Evolutionary conservation across 1,140 invertebrate genomes (phyloP), one percentile per base, ranked within the genome.

Genomic region (Magallana ariakensis): DNA sequence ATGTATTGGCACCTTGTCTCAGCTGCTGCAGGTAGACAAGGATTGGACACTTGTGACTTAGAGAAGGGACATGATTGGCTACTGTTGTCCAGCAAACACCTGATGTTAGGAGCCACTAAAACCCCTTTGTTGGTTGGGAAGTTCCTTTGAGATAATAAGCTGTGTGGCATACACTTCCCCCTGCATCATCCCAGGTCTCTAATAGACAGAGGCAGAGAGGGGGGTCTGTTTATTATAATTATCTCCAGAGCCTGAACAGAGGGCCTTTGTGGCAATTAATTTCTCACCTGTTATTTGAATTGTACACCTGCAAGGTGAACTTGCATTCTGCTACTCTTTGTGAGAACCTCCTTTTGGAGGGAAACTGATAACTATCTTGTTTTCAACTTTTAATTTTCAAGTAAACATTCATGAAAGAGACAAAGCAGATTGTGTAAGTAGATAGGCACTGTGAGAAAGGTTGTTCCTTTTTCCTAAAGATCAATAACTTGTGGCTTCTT

Each of bases 351-450:
- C 33, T 13, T 26, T 33, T 19, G 22, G 66, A 75, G 22, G 66
- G 58, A 62, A 75, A 13, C 33, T 13, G 66, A 75, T 75, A 33
- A 10, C 22, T 46, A 75, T 75, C 66, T 26, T 75, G 66, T 75
- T 75, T 75, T 75, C 22, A 75, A 26, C 33, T 75, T 75, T 75
- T 75, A 75, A 26, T 60, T 60, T 60, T 60, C n/a, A 60, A 46
- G 33, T 26, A 75, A 75, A 75, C 66, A 75, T 11, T 75, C 66
- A 75, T 75, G 33, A 75, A 26, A 13, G 66, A 75, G 66, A 75
- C 33, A 75, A 75, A 22, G 33, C 66, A 75, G 66, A 75, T 75
- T 26, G 13, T 26, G 26, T 22, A 11, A 46, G 33, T 46, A 5
- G 33, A 46, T 46, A 46, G 33, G 33, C 33, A 46, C 33, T 46